Conservation (phyloP, 1,140 invertebrate genomes). For the Bombus sylvicola region DNA sequence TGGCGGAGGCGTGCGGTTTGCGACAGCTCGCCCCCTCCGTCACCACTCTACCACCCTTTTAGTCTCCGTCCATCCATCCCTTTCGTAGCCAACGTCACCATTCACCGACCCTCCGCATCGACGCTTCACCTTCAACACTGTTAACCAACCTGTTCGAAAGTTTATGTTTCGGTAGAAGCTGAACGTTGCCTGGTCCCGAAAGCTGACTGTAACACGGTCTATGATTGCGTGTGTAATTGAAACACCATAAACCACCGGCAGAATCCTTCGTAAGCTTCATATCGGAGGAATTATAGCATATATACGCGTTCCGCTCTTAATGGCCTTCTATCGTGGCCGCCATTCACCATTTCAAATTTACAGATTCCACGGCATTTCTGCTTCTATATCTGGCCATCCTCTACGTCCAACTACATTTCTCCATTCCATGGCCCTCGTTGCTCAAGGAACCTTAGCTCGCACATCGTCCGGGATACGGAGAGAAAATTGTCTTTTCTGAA, state of each 20-base stretch:
- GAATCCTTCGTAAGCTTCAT: slow-evolving; percentile 64
- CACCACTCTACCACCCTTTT: not conserved
- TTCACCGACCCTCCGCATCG: slow-evolving; percentile 16
- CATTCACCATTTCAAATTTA: slow-evolving; percentile 50
- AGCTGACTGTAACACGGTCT: slow-evolving; percentile 55
- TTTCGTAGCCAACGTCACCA: not conserved
- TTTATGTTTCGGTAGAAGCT: slow-evolving; percentile 45
- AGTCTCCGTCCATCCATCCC: not conserved
- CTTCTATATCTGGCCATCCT: not conserved
- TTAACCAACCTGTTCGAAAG: slow-evolving; percentile 18
- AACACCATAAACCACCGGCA: slow-evolving; percentile 67
- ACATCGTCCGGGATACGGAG: slow-evolving; percentile 53
- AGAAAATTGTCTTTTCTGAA: slow-evolving; percentile 62
- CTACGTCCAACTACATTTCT: not conserved
- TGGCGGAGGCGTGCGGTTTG: slow-evolving; percentile 63
- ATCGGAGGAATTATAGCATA: slow-evolving; percentile 65
- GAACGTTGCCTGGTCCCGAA: not conserved
- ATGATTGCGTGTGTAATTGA: slow-evolving; percentile 73
- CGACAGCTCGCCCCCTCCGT: slow-evolving; percentile 51
- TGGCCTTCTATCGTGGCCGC: slow-evolving; percentile 1
- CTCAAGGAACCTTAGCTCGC: not conserved
- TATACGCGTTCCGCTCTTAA: slow-evolving; percentile 48
- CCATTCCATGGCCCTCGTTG: not conserved
- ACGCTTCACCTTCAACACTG: slow-evolving; percentile 21
- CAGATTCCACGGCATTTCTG: slow-evolving; percentile 19